Conservation (phyloP, 2,797 vertebrate genomes). For the Onychomys torridus region DNA sequence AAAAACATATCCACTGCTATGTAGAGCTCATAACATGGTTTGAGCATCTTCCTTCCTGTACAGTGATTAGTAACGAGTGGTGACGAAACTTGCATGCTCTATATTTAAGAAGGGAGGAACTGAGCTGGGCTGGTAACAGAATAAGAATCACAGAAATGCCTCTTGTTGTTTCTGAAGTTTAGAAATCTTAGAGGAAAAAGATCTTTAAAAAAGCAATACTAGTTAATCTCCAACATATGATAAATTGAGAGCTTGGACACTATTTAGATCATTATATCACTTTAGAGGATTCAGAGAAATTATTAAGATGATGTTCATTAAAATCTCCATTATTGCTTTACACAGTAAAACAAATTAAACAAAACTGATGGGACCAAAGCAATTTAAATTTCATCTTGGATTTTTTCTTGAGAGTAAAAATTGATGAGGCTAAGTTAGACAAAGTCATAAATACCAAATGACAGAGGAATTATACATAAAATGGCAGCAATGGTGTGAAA, state of each 20-base stretch:
- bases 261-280: conserved; percentile 71
- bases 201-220: not conserved
- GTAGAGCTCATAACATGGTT: not conserved
- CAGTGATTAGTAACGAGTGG: not conserved
- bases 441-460: conserved; percentile 72
- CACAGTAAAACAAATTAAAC: conserved; percentile 85
- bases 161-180: conserved; percentile 47
- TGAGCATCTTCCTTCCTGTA: not conserved
- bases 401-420: conserved; percentile 66
- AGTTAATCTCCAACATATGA: conserved; percentile 65
- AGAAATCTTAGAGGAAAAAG: conserved; percentile 75
- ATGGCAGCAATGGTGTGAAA: not conserved
- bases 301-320: conserved; percentile 78
- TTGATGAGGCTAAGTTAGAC: conserved; percentile 68
- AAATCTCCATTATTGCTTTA: conserved; percentile 81
- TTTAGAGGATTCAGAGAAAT: conserved; percentile 83
- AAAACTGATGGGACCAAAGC: conserved; percentile 83
- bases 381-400: conserved; percentile 80
- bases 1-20: not conserved
- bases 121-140: not conserved
- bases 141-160: not conserved
- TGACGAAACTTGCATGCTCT: not conserved
- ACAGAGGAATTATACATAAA: conserved; percentile 57
- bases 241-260: conserved; percentile 66
- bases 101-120: not conserved